Percentiles rank a stretch among this genome's conserved stretches.
Conservation (phyloP, 2,888 invertebrate species). For the Athetis lepigone region DNA sequence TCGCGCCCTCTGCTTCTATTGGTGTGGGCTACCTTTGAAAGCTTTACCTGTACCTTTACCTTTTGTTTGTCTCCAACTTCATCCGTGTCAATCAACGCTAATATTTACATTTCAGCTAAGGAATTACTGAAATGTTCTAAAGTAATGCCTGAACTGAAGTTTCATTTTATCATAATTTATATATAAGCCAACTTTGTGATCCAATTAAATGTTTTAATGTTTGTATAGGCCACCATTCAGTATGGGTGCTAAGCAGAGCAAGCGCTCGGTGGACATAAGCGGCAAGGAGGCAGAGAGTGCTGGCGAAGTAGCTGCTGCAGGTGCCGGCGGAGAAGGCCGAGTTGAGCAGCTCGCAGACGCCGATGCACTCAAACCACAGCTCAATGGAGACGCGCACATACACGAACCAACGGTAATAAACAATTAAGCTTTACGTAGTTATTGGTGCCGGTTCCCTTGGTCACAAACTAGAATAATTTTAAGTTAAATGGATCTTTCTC, state of each 20-base stretch:
- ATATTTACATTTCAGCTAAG: too few relatives aligned
- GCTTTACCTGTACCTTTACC: too few relatives aligned
- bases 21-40: too few relatives aligned
- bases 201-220: constrained; percentile 20
- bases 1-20: too few relatives aligned
- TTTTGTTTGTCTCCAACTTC: too few relatives aligned
- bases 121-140: too few relatives aligned
- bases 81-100: too few relatives aligned
- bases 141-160: too few relatives aligned
- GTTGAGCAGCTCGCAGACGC: constrained; percentile 94
- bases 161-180: not conserved
- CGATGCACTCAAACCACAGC: constrained; percentile 93
- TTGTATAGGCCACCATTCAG: constrained; percentile 80
- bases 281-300: constrained; percentile 92
- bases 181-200: not conserved
- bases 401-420: constrained; percentile 88
- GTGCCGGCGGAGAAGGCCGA: constrained; percentile 92
- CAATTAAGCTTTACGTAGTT: too few relatives aligned
- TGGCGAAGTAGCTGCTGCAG: constrained; percentile 91
- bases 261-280: constrained; percentile 96
- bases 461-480: too few relatives aligned
- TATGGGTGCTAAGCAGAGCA: constrained; percentile 97
- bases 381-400: constrained; percentile 93
- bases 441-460: too few relatives aligned
- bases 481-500: too few relatives aligned